phyloP scores from a whole-genome alignment of 2,888 invertebrate species.

The Caenorhabditis angaria region DNA sequence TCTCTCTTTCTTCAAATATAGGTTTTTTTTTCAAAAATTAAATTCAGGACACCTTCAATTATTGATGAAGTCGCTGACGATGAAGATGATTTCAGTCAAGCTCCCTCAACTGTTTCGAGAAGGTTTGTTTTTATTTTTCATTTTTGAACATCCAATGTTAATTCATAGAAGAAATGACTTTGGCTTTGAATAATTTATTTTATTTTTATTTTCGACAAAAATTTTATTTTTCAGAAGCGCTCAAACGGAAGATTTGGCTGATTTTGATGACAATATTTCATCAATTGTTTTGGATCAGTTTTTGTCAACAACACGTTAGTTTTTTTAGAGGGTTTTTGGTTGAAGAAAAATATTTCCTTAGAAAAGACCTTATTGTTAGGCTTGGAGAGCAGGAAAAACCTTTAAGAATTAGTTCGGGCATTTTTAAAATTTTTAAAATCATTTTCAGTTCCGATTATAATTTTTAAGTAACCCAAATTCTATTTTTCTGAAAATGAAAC shows the following conservation, averaged over 20 bases:
- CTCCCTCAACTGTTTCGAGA: constrained; percentile 40
- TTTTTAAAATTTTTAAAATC: too few relatives aligned
- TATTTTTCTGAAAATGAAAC: too few relatives aligned
- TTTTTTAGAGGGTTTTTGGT: not conserved
- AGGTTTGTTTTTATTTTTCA: constrained; percentile 19
- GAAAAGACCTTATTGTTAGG: too few relatives aligned
- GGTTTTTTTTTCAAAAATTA: constrained; percentile 8
- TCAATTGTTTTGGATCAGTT: constrained; percentile 59
- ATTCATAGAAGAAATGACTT: not conserved
- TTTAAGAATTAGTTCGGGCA: too few relatives aligned
- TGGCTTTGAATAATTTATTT: not conserved
- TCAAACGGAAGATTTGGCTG: constrained; percentile 57
- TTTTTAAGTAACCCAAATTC: too few relatives aligned
- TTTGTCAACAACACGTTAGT: constrained; percentile 44
- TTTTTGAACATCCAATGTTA: not conserved
- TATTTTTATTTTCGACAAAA: not conserved
- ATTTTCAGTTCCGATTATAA: too few relatives aligned
- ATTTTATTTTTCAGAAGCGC: constrained; percentile 42
- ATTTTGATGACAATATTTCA: constrained; percentile 59
- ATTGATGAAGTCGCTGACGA: constrained; percentile 30
- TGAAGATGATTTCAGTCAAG: constrained; percentile 35
- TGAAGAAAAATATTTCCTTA: too few relatives aligned
- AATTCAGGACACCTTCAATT: constrained; percentile 5
- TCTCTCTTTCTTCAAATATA: constrained; percentile 25
- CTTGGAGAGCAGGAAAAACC: too few relatives aligned